These are phyloP conservation scores for Herpetotheres cachinnans DNA, from an alignment of 2,113 vertebrate species.

Conservation along the genomic window DNA sequence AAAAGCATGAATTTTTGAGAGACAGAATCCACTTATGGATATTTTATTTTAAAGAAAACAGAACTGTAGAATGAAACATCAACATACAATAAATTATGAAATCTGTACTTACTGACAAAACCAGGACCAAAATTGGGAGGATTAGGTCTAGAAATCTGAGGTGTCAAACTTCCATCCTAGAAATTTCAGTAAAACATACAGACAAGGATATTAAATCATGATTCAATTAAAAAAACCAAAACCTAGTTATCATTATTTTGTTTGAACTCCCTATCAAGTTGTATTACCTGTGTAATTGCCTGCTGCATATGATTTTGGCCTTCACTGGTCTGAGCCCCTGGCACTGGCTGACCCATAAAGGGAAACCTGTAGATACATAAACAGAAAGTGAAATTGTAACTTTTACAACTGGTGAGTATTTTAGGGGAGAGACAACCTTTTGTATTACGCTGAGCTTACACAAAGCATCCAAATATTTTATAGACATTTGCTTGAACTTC, in stretches of 20 bases:
- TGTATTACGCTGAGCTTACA: not conserved
- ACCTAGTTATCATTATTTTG: not conserved
- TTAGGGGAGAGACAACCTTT: not conserved
- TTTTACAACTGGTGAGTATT: not conserved
- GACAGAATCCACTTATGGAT: not conserved
- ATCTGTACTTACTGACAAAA: conserved; percentile 90
- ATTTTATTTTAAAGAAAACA: conserved; percentile 1
- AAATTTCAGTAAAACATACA: conserved; percentile 67
- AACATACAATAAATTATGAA: not conserved
- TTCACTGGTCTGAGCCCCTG: conserved; percentile 71
- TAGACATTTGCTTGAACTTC: not conserved
- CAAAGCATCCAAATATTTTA: not conserved
- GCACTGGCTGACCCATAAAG: conserved; percentile 76
- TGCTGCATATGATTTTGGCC: conserved; percentile 73
- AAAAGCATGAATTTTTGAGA: not conserved
- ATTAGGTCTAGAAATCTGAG: conserved; percentile 87
- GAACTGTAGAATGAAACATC: not conserved
- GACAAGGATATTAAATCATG: conserved; percentile 47
- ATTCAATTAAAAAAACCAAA: not conserved
- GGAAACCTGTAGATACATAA: conserved; percentile 77
- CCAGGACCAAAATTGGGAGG: conserved; percentile 90
- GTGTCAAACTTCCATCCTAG: conserved; percentile 87
- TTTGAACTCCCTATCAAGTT: not conserved
- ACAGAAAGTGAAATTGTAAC: not conserved
- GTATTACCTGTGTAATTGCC: conserved; percentile 79